Evolutionary conservation across 2,888 invertebrate genomes (phyloP).

Genomic region (Eristalis intricaria): DNA sequence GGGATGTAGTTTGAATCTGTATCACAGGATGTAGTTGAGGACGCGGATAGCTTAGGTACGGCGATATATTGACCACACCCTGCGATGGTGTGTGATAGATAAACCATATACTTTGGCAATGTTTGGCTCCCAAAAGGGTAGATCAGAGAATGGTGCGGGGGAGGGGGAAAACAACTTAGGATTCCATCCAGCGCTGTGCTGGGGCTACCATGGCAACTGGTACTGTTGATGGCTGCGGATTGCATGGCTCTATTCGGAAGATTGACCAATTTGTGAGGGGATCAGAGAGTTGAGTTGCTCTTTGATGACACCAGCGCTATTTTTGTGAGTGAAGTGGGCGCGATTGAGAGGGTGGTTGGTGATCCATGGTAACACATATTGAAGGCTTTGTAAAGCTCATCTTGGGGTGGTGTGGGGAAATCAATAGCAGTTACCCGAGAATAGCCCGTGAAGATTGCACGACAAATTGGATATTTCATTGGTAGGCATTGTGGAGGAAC

Average conservation of each 20-base stretch:
- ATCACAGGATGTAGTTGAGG: conserved; percentile 35
- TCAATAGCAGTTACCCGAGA: not conserved
- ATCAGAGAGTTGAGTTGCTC: not conserved
- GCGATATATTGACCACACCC: conserved; percentile 69
- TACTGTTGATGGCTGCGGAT: not conserved
- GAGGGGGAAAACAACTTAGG: not conserved
- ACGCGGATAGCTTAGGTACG: conserved; percentile 57
- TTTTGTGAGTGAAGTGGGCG: not conserved
- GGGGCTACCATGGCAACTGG: not conserved
- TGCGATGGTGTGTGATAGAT: conserved; percentile 63
- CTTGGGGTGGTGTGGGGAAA: not conserved
- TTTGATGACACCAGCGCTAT: not conserved
- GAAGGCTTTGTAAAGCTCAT: not conserved
- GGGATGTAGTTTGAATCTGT: conserved; percentile 39
- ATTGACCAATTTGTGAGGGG: not conserved
- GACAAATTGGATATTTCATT: not conserved
- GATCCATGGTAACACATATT: not conserved
- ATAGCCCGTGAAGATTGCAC: not conserved
- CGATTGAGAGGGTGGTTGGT: not conserved
- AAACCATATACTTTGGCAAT: conserved; percentile 58
- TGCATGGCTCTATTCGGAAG: not conserved
- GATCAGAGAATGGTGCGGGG: not conserved
- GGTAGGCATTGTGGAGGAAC: not conserved
- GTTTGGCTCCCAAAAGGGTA: not conserved
- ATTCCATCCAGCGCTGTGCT: not conserved